Evolutionary conservation across 2,113 vertebrate genomes (phyloP).

Genomic region (Embiotoca jacksoni): DNA sequence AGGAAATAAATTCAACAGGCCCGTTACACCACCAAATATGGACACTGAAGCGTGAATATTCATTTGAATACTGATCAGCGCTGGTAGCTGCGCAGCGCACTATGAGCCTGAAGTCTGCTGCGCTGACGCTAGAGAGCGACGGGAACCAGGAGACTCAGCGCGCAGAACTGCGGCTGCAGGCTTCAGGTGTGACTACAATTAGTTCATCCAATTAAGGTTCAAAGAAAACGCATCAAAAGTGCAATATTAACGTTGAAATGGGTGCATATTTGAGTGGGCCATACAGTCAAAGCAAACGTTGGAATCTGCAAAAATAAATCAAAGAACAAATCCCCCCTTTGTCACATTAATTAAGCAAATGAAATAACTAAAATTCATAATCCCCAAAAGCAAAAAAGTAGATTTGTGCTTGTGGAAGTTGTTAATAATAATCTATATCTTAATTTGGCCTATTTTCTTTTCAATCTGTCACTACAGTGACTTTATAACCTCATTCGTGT

Average conservation of each 20-base stretch:
- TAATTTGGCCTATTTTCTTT: not conserved
- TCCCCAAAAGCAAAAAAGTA: not conserved
- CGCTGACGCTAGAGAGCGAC: conserved; percentile 82
- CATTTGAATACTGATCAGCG: not conserved
- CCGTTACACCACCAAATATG: conserved; percentile 16
- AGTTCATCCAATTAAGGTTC: conserved; percentile 1
- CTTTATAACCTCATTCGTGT: too few relatives aligned
- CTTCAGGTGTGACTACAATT: conserved; percentile 27
- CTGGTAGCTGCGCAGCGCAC: not conserved
- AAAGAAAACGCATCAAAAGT: not conserved
- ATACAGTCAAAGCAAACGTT: too few relatives aligned
- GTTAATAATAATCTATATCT: too few relatives aligned
- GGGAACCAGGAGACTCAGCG: conserved; percentile 52
- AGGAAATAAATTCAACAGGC: not conserved
- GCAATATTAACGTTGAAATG: not conserved
- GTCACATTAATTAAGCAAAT: not conserved
- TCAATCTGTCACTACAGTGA: not conserved
- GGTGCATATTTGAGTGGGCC: not conserved
- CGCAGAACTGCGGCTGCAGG: conserved; percentile 5
- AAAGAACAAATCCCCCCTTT: not conserved
- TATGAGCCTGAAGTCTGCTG: conserved; percentile 43
- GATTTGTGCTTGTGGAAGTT: too few relatives aligned
- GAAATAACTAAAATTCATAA: not conserved
- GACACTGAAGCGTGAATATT: conserved; percentile 14
- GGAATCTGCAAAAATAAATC: not conserved